Conservation (phyloP, 2,797 vertebrate species). For the Psittacula echo region DNA sequence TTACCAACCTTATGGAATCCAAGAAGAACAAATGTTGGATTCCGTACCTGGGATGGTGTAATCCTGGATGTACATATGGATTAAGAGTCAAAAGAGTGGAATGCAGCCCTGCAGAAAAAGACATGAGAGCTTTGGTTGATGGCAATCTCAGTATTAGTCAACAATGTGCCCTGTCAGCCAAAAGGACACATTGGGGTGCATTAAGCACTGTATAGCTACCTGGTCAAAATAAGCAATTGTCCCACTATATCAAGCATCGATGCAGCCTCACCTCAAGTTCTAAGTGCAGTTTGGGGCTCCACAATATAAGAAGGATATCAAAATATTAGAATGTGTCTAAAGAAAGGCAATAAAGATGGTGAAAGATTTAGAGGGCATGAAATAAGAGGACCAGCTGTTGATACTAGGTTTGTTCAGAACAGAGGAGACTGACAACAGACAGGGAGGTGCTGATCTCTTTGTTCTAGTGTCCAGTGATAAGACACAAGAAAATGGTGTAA, state of each 20-base stretch:
- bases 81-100: background rate
- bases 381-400: background rate
- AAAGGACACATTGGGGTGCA: background rate
- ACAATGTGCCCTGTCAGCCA: background rate
- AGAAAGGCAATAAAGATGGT: background rate
- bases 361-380: background rate
- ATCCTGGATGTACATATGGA: background rate
- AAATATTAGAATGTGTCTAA: background rate
- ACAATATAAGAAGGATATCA: background rate
- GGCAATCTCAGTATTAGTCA: background rate
- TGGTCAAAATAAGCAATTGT: background rate
- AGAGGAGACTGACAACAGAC: background rate
- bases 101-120: background rate
- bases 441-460: background rate
- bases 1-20: background rate
- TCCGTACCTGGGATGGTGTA: background rate
- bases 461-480: background rate
- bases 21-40: background rate
- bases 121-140: background rate
- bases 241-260: background rate
- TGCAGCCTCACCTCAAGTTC: background rate
- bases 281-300: background rate
- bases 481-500: background rate
- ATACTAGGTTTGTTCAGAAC: background rate
- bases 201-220: background rate